Evolutionary conservation across 2,113 vertebrate genomes (phyloP), one percentile per base, ranked within the genome.

Genomic region (Glaucomys volans): DNA sequence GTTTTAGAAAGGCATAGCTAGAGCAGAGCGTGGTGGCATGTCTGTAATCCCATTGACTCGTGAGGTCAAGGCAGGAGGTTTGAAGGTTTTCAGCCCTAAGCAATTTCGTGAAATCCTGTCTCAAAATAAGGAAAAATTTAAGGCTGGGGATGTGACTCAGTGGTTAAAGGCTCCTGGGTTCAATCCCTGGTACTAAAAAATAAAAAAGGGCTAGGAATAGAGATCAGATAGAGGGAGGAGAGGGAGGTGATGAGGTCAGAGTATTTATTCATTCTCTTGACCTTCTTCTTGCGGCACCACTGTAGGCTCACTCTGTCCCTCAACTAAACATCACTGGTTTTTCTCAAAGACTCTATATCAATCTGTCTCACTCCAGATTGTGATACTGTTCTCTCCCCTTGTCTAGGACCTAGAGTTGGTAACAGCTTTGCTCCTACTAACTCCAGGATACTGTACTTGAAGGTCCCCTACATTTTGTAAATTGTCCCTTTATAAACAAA

Each of bases 281-380:
- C 4, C 50, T 13, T 5, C 47, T 79, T 54, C 50, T 74, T 77
- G 40, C 66, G 74, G 22, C 44, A 82, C 20, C 35, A 71, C 26
- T 59, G 85, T 82, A 72, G 66, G 67, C 24, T 96, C 44, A 16
- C n/a, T 62, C 52, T 91, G 69, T 86, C 62, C 69, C 12, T 93
- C 82, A 81, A n/a, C 52, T 50, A 71, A 76, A 81, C 50, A 30
- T 80, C 94, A 80, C 52, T 44, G 5, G 13, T 86, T 84, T 84
- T 22, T 86, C 18, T 90, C 69, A 30, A 72, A 84, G 59, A 26
- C 18, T 95, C 57, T 66, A 59, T 22, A 44, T 30, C 30, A 89
- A 40, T 79, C 66, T 62, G 64, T 64, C 59, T 89, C 80, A 82
- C 66, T 82, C 50, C 18, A 54, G 67, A 64, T 86, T 91, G 54